Conservation (phyloP, 2,113 vertebrate genomes). For the Mustela lutreola region DNA sequence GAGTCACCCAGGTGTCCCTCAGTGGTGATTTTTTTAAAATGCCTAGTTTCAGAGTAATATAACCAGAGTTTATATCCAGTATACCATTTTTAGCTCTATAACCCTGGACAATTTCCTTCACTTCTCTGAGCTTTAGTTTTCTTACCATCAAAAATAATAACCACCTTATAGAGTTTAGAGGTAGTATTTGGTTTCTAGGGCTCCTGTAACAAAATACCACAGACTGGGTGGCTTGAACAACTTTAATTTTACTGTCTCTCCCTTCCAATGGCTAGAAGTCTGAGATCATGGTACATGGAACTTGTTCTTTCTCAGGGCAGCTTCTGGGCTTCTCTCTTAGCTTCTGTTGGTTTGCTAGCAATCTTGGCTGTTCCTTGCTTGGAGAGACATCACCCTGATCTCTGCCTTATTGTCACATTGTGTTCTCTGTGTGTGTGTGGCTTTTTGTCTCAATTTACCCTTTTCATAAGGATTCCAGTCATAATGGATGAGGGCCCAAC, state of each 20-base stretch:
- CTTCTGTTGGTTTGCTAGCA: background rate
- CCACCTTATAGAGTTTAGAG: background rate
- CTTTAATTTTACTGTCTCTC: background rate
- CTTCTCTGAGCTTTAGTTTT: background rate
- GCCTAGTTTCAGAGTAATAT: background rate
- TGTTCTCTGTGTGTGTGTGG: background rate
- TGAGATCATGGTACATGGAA: background rate
- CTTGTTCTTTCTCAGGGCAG: background rate
- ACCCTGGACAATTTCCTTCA: background rate
- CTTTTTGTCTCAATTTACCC: background rate
- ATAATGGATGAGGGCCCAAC: background rate
- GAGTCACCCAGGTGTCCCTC: background rate
- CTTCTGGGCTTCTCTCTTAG: fast-evolving
- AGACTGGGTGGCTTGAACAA: background rate
- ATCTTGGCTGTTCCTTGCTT: background rate
- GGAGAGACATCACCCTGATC: background rate
- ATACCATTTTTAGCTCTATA: background rate
- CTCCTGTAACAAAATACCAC: background rate
- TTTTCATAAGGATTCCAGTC: background rate
- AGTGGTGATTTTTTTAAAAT: background rate
- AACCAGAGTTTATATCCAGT: background rate
- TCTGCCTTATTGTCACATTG: background rate
- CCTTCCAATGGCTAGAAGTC: background rate
- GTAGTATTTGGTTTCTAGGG: background rate
- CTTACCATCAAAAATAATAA: background rate